Evolutionary conservation across 2,113 vertebrate species (phyloP).

Genomic region (Phalacrocorax aristotelis): DNA sequence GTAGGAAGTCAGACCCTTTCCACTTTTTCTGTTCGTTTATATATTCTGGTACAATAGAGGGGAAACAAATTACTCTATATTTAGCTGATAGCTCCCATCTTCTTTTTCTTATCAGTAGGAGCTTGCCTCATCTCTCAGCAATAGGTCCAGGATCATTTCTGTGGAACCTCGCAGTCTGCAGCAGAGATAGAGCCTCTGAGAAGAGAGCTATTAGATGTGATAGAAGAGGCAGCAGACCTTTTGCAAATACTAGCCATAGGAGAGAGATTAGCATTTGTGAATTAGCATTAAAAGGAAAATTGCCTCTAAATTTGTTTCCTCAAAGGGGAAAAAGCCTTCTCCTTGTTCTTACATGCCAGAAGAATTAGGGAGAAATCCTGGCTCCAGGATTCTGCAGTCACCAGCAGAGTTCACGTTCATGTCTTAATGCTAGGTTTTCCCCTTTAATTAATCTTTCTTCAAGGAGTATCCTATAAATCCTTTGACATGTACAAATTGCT

Average conservation of each 20-base stretch:
- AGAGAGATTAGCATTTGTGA: not conserved
- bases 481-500: not conserved
- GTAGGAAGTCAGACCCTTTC: not conserved
- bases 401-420: not conserved
- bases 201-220: not conserved
- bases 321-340: not conserved
- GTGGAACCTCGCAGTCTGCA: fast-evolving
- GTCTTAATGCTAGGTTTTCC: not conserved
- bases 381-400: not conserved
- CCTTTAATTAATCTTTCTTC: conserved; percentile 10
- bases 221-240: not conserved
- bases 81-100: not conserved
- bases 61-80: not conserved
- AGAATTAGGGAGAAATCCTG: not conserved
- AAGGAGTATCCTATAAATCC: not conserved
- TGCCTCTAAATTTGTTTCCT: not conserved
- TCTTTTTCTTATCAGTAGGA: not conserved
- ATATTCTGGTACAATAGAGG: not conserved
- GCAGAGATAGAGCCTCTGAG: not conserved
- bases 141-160: not conserved
- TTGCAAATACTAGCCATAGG: not conserved
- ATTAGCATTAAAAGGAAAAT: not conserved
- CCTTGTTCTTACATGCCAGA: not conserved
- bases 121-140: not conserved
- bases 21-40: not conserved